Conservation (phyloP, 2,888 invertebrate species). For the Rambutsinella grinnellia region DNA sequence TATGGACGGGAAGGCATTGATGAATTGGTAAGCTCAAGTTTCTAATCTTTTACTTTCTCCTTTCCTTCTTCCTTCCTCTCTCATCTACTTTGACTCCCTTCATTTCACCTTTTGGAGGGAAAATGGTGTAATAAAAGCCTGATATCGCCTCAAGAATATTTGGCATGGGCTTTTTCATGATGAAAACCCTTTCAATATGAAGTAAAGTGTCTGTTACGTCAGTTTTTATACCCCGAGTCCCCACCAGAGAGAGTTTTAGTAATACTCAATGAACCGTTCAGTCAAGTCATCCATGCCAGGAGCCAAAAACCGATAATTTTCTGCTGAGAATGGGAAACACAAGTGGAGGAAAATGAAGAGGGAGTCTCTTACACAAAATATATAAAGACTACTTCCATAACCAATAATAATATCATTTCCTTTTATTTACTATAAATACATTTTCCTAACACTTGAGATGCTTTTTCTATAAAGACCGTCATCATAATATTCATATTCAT, state of each 20-base stretch:
- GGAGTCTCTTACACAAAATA: too few species aligned
- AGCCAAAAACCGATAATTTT: too few species aligned
- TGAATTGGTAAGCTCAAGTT: conserved; percentile 14
- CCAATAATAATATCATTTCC: too few species aligned
- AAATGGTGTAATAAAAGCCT: not conserved
- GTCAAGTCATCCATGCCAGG: too few species aligned
- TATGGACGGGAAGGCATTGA: not conserved
- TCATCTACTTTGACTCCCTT: not conserved
- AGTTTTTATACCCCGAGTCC: too few species aligned
- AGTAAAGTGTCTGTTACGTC: not conserved
- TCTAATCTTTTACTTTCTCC: conserved; percentile 8
- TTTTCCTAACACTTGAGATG: too few species aligned
- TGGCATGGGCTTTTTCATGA: too few species aligned
- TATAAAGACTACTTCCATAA: too few species aligned
- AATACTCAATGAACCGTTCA: conserved; percentile 3
- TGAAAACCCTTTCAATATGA: not conserved
- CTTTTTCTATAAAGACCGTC: not conserved
- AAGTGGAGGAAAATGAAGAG: too few species aligned
- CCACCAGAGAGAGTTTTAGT: not conserved
- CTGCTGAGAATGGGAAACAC: too few species aligned
- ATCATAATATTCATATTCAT: too few species aligned
- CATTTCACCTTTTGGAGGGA: not conserved
- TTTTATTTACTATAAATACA: too few species aligned
- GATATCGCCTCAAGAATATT: not conserved
- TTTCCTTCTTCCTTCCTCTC: not conserved